A percentile compares a stretch with the other conserved stretches of the same genome.
These are phyloP conservation scores for Lasioglossum pauxillum DNA, from an alignment of 2,888 invertebrate species.

Conservation along the genomic window DNA sequence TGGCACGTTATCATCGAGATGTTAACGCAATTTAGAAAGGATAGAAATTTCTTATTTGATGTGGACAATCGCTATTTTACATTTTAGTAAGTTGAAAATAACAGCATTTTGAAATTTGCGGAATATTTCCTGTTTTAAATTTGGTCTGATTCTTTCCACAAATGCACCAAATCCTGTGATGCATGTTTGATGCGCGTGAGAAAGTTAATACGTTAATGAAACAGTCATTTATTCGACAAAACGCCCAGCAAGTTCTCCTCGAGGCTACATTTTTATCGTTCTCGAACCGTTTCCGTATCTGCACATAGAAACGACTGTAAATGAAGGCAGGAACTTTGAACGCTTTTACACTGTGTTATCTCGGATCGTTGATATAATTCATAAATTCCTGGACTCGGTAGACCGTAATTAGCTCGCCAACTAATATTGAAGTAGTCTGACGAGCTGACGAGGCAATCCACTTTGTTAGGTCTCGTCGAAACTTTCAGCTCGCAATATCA, in stretches of 20 bases:
- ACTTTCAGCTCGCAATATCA: neutral
- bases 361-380: neutral
- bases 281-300: neutral
- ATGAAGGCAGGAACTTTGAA: neutral
- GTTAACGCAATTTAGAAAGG: neutral
- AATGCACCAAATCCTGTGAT: too few relatives aligned
- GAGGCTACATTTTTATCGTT: neutral
- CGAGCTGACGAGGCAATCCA: neutral
- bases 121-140: too few relatives aligned
- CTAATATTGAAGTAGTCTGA: neutral
- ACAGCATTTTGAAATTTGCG: too few relatives aligned
- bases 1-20: neutral
- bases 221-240: neutral
- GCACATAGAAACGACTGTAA: neutral
- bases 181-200: too few relatives aligned
- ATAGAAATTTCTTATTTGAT: too few relatives aligned
- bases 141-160: too few relatives aligned
- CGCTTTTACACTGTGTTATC: neutral
- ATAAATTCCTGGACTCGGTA: neutral
- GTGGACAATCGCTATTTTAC: too few relatives aligned
- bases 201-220: too few relatives aligned
- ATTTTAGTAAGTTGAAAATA: too few relatives aligned
- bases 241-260: neutral
- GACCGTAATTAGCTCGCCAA: neutral
- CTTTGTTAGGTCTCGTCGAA: neutral